Percentiles rank a stretch among this genome's conserved stretches.
Evolutionary conservation across 2,888 invertebrate species (phyloP).

Genomic region (Orthonychiurus folsomi): DNA sequence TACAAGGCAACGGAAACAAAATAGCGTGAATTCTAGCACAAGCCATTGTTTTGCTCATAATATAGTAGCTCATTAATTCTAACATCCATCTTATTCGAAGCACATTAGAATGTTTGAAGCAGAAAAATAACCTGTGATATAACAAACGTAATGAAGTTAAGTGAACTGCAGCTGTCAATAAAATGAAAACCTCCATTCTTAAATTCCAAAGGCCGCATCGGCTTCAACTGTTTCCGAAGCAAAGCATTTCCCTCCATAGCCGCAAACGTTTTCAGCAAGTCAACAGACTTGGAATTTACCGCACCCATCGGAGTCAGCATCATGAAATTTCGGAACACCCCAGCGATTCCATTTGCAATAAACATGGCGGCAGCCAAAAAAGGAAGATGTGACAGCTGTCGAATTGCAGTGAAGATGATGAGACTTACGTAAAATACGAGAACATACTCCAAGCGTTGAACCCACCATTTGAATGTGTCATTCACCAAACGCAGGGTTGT

Average conservation of each 20-base stretch:
- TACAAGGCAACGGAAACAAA: too few relatives aligned
- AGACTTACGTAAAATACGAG: background rate
- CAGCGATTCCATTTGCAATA: background rate
- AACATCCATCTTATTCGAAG: too few relatives aligned
- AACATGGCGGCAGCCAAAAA: background rate
- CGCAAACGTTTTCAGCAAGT: background rate
- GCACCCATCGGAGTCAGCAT: background rate
- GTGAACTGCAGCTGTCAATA: too few relatives aligned
- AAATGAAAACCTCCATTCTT: too few relatives aligned
- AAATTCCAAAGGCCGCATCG: too few relatives aligned
- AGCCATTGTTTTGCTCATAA: too few relatives aligned
- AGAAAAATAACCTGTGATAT: too few relatives aligned
- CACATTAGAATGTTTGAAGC: too few relatives aligned
- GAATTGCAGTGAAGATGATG: background rate
- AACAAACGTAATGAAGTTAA: too few relatives aligned
- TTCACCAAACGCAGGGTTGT: background rate
- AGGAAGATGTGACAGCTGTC: background rate
- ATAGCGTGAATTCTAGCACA: too few relatives aligned
- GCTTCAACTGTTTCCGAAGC: background rate
- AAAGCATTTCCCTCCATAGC: background rate
- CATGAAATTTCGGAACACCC: background rate
- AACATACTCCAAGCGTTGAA: background rate
- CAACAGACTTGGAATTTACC: background rate
- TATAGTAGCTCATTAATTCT: too few relatives aligned
- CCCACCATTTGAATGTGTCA: background rate